Conservation (phyloP, 2,888 invertebrate species). For the Rhagium mordax region DNA sequence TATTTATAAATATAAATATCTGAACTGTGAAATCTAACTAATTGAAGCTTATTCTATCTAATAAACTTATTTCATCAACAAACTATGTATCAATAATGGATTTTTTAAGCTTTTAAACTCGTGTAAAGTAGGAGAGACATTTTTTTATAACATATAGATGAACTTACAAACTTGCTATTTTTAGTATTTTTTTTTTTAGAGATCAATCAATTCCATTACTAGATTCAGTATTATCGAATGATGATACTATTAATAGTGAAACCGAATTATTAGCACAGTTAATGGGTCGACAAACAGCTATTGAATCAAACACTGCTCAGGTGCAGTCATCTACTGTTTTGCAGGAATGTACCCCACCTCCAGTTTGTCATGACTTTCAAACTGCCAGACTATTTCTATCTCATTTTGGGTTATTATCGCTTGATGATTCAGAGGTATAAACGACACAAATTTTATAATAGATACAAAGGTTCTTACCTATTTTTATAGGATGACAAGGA, state of each 20-base stretch:
- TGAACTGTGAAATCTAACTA: too few relatives aligned
- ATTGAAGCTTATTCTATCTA: too few relatives aligned
- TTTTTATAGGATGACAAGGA: constrained; percentile 48
- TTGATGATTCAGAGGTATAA: constrained; percentile 68
- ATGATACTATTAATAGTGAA: constrained; percentile 69
- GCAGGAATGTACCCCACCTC: constrained; percentile 85
- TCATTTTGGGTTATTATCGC: constrained; percentile 92
- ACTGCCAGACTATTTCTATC: constrained; percentile 95
- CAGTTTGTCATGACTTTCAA: constrained; percentile 93
- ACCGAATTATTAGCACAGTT: constrained; percentile 81
- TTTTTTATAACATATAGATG: too few relatives aligned
- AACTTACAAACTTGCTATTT: too few relatives aligned
- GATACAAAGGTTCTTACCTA: background rate
- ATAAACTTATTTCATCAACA: too few relatives aligned
- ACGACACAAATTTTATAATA: background rate
- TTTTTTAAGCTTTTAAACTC: too few relatives aligned
- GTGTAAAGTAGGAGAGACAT: too few relatives aligned
- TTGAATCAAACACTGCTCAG: constrained; percentile 62
- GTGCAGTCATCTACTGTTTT: constrained; percentile 52
- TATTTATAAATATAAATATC: too few relatives aligned
- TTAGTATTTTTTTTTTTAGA: constrained; percentile 70
- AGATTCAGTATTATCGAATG: constrained; percentile 81
- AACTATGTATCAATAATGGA: too few relatives aligned
- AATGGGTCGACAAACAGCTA: constrained; percentile 79
- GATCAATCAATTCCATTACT: constrained; percentile 93